phyloP scores from a whole-genome alignment of 2,113 vertebrate genomes.

The Gymnorhina tibicen region DNA sequence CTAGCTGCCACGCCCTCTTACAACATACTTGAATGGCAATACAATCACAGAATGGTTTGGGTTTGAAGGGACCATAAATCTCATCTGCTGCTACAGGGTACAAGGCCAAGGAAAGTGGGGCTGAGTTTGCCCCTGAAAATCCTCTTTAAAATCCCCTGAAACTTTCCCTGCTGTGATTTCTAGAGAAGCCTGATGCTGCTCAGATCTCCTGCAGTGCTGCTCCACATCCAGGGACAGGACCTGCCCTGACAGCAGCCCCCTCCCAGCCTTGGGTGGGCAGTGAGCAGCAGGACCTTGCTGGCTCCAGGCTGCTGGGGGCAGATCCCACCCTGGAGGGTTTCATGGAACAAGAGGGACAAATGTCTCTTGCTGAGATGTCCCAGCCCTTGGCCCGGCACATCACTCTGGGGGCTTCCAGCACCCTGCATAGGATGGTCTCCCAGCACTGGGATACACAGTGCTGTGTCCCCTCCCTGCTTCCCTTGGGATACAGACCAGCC shows the following conservation, averaged over 20 bases:
- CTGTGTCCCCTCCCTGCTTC: background rate
- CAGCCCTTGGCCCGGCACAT: background rate
- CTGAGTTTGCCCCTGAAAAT: background rate
- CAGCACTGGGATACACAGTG: fast-evolving
- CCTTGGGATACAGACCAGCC: background rate
- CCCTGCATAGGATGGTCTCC: background rate
- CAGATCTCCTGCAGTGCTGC: background rate
- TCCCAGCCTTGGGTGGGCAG: background rate
- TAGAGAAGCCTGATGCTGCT: background rate
- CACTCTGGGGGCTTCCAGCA: background rate
- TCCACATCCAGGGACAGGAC: background rate
- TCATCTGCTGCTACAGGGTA: background rate
- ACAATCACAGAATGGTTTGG: background rate
- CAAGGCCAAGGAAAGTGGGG: fast-evolving
- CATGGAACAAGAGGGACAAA: background rate
- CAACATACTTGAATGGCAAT: background rate
- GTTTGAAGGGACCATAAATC: background rate
- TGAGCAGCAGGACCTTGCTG: background rate
- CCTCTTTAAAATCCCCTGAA: background rate
- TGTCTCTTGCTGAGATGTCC: background rate
- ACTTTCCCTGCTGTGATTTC: background rate
- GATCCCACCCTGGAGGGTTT: background rate
- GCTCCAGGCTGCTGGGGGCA: background rate
- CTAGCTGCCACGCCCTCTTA: background rate
- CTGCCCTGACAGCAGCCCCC: background rate